These are phyloP conservation scores for Agrilus planipennis DNA, from an alignment of 1,140 invertebrate species.

Conservation along the genomic window DNA sequence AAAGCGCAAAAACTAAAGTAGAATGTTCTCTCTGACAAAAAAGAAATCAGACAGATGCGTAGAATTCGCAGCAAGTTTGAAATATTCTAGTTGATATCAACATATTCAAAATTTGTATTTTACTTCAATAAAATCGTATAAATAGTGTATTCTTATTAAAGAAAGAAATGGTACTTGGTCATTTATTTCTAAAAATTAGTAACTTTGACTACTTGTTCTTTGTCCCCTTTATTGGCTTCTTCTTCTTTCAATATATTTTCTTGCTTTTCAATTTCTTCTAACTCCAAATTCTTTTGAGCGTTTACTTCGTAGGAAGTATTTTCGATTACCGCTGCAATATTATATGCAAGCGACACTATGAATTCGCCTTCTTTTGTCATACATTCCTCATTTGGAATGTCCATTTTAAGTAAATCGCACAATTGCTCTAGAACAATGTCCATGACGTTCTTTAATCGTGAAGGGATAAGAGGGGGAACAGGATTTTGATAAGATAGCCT, in stretches of 20 bases:
- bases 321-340: constrained; percentile 22
- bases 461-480: constrained; percentile 21
- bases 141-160: too few relatives aligned
- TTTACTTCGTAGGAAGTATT: constrained; percentile 22
- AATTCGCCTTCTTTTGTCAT: constrained; percentile 1
- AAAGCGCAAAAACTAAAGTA: too few relatives aligned
- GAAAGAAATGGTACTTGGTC: too few relatives aligned
- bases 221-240: constrained; percentile 2
- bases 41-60: too few relatives aligned
- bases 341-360: constrained; percentile 17
- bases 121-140: too few relatives aligned
- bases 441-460: constrained; percentile 21
- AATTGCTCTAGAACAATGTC: constrained; percentile 25
- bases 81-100: too few relatives aligned
- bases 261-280: constrained; percentile 15
- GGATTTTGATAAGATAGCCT: constrained; percentile 16
- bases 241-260: constrained; percentile 4
- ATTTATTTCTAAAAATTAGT: too few relatives aligned
- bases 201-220: too few relatives aligned
- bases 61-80: too few relatives aligned
- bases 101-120: too few relatives aligned
- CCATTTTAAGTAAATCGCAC: constrained; percentile 17
- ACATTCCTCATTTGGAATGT: constrained; percentile 11
- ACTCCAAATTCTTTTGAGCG: constrained; percentile 20
- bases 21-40: too few relatives aligned